Percentiles rank a stretch among this genome's conserved stretches.
Evolutionary conservation across 1,140 invertebrate genomes (phyloP).

Genomic region (Meteorus sp.): DNA sequence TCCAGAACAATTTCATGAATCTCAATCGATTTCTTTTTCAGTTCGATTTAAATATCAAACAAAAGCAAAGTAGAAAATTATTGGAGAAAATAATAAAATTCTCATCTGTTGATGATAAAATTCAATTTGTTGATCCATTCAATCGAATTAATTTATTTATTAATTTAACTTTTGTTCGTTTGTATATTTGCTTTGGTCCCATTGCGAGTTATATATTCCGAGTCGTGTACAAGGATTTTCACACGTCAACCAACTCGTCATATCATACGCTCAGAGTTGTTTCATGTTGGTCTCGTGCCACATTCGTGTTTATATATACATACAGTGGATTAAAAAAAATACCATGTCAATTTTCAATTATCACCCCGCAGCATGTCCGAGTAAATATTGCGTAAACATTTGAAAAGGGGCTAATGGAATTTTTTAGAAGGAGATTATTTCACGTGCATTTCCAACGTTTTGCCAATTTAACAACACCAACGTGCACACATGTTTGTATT

Average conservation of each 20-base stretch:
- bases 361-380: constrained; percentile 16
- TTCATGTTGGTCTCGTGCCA: neutral
- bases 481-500: too few relatives aligned
- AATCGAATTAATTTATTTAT: too few relatives aligned
- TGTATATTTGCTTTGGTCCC: neutral
- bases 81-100: too few relatives aligned
- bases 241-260: constrained; percentile 31
- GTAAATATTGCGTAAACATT: constrained; percentile 12
- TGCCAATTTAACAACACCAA: constrained; percentile 31
- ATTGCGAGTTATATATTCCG: neutral
- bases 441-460: constrained; percentile 24
- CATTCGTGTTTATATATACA: constrained; percentile 28
- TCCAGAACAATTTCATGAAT: too few relatives aligned
- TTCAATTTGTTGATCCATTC: too few relatives aligned
- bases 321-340: constrained; percentile 34
- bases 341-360: constrained; percentile 50
- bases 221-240: constrained; percentile 37
- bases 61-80: too few relatives aligned
- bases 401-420: constrained; percentile 46
- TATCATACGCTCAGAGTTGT: constrained; percentile 15
- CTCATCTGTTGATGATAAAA: too few relatives aligned
- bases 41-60: too few relatives aligned
- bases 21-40: too few relatives aligned
- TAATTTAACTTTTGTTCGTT: too few relatives aligned
- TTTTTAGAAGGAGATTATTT: constrained; percentile 49